Percentiles rank a stretch among this genome's conserved stretches.
These are phyloP conservation scores for Drosophila mercatorum DNA, from an alignment of 2,888 invertebrate species.

Conservation along the genomic window DNA sequence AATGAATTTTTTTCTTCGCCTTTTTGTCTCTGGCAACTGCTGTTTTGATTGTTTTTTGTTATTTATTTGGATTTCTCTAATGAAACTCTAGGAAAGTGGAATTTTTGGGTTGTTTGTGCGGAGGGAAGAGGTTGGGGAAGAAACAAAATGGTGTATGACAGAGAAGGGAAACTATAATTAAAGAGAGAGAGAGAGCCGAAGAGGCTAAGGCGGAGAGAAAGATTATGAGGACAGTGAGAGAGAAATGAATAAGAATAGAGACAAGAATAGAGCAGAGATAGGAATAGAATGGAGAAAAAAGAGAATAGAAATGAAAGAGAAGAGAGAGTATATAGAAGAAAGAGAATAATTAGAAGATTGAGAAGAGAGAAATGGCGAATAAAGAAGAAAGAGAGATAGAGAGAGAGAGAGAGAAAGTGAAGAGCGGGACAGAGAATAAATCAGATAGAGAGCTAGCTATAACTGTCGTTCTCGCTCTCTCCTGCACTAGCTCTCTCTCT, in stretches of 20 bases:
- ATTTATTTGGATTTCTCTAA: constrained; percentile 19
- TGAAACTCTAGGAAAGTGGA: background rate
- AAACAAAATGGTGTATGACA: too few relatives aligned
- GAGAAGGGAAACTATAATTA: background rate
- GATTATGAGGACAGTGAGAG: background rate
- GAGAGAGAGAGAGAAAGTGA: too few relatives aligned
- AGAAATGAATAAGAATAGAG: background rate
- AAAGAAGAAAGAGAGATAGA: background rate
- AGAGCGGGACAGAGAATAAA: background rate
- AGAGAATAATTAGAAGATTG: too few relatives aligned
- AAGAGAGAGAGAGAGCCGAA: background rate
- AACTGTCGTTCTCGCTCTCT: too few relatives aligned
- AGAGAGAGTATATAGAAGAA: too few relatives aligned
- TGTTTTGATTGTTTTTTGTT: constrained; percentile 27
- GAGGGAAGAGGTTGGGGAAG: background rate
- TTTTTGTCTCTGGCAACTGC: constrained; percentile 18
- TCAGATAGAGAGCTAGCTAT: too few relatives aligned
- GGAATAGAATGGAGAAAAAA: background rate
- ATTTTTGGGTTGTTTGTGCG: background rate
- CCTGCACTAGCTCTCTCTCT: too few relatives aligned
- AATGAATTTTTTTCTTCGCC: constrained; percentile 44
- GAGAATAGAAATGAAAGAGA: too few relatives aligned
- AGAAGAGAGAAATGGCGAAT: too few relatives aligned
- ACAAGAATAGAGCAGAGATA: too few relatives aligned
- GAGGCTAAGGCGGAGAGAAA: too few relatives aligned